Base-by-base conservation (phyloP, 2,797 vertebrate species). In the Nyctalus aviator region DNA sequence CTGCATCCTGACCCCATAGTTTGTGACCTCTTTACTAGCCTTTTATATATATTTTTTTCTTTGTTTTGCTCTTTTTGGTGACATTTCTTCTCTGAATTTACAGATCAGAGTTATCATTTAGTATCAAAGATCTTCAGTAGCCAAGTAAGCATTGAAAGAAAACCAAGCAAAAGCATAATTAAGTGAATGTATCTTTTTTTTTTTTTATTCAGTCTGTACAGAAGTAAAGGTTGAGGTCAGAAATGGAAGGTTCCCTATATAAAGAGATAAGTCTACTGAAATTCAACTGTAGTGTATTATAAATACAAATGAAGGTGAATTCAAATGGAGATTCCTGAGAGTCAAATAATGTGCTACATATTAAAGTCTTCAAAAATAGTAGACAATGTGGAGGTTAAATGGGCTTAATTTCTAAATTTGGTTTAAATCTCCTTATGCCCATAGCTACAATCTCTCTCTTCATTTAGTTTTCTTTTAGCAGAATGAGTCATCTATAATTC, bases 11-110 rank as follows among this genome's bases (percentile, higher is more conserved):
- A 97, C 72, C 85, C 66, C 62, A 62, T 53, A 21, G 44, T 87
- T 93, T 97, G 85, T 78, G 92, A 96, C 66, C 94, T 96, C 76
- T 71, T 96, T 87, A 79, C 91, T 97, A 96, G 66, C 55, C 69
- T 77, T 96, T 90, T 32, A 12, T 44, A 50, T 10, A 23, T 68
- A n/a, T 46, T 53, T 53, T 41, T 53, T 57, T 57, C 41, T 66
- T 30, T 71, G 8, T 20, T 30, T 90, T 57, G 1, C 23, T 73
- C 46, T 62, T 83, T 35, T 44, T 88, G 87, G 12, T 83, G 84
- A 89, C 73, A 88, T 86, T 96, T 92, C 73, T 91, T 55, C 41
- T 94, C 50, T 88, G 77, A 91, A 75, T 88, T 72, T 94, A 5
- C 9, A 91, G 88, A 64, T 78, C 86, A 95, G 37, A 78, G 41